Evolutionary conservation across 2,113 vertebrate genomes (phyloP).

Genomic region (Paraplagusia blochii): DNA sequence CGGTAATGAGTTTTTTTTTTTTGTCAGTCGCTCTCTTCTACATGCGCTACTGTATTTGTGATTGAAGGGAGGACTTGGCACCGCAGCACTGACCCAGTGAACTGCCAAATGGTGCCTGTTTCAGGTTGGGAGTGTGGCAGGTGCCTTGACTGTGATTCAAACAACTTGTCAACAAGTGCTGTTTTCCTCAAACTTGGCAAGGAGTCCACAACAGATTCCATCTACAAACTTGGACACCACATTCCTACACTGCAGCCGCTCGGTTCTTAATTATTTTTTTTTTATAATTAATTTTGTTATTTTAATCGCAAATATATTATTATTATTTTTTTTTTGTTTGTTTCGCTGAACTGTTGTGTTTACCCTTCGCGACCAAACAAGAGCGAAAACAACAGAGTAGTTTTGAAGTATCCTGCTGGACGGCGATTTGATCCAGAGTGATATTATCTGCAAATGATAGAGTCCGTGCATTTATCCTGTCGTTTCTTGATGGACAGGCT

Average conservation of each 20-base stretch:
- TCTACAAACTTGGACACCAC: conserved; percentile 68
- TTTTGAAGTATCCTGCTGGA: conserved; percentile 37
- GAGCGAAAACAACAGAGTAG: conserved; percentile 30
- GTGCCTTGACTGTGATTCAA: conserved; percentile 76
- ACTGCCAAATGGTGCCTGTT: conserved; percentile 77
- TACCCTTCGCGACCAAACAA: too few relatives aligned
- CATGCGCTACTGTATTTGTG: conserved; percentile 29
- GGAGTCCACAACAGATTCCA: conserved; percentile 62
- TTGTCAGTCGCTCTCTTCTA: conserved; percentile 32
- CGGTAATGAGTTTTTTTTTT: conserved; percentile 15
- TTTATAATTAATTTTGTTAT: neutral
- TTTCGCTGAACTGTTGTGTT: too few relatives aligned
- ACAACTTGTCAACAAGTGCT: conserved; percentile 74
- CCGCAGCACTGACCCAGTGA: conserved; percentile 64
- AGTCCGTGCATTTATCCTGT: conserved; percentile 44
- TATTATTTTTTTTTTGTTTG: neutral
- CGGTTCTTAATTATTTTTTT: conserved; percentile 5
- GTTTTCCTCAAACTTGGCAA: conserved; percentile 76
- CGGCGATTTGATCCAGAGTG: conserved; percentile 53
- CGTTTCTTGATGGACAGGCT: conserved; percentile 68
- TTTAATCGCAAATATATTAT: neutral
- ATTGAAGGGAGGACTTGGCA: conserved; percentile 73
- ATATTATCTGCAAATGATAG: conserved; percentile 48
- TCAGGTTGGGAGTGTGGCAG: conserved; percentile 77
- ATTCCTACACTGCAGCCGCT: conserved; percentile 45